Base-by-base conservation (phyloP, 1,140 invertebrate species). In the Drosophila pseudoananassae region DNA sequence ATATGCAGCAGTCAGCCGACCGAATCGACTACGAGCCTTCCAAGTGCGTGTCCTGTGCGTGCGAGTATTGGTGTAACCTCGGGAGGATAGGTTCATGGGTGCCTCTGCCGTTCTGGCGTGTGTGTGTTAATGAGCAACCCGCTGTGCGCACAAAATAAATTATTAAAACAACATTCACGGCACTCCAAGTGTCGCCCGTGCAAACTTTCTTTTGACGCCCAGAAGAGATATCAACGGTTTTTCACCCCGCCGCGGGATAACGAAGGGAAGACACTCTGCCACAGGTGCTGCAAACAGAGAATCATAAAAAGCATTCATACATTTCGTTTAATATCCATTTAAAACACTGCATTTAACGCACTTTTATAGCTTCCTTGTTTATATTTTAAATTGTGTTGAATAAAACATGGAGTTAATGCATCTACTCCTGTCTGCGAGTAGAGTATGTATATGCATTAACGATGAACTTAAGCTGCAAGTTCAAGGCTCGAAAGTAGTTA, bases 51-150 rank as follows among this genome's bases (percentile, higher is more conserved):
- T 76, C 80, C 60, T 82, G 65, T 87, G 83, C 79, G 83, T 88
- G 61, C 31, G 31, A 23, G 14, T 23, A 29, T 17, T 27, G 45
- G 17, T 33, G 43, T 59, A 10, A 46, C 43, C 27, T 43, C 10
- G 46, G 36, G 40, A 45, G n/a, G 43, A 46, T 46, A 36, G 40
- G n/a, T 53, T 10, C 31, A 10, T 47, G 8, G 10, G 50, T 64
- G 40, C 54, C 9, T 10, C 10, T 55, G 53, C 54, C 53, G 49
- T 17, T n/a, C 27, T 40, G 40, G n/a, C 56, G 29, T 63, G 52
- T 76, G 76, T 68, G 65, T 74, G 85, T 84, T 89, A 89, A 89
- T 90, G 80, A 90, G 85, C 77, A 78, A 58, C 74, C 77, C 79
- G 80, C 85, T 78, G 71, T 70, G 78, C 76, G 61, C 53, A 68